These are phyloP conservation scores for Resseliella maxima DNA, from an alignment of 2,888 invertebrate genomes.

Conservation along the genomic window DNA sequence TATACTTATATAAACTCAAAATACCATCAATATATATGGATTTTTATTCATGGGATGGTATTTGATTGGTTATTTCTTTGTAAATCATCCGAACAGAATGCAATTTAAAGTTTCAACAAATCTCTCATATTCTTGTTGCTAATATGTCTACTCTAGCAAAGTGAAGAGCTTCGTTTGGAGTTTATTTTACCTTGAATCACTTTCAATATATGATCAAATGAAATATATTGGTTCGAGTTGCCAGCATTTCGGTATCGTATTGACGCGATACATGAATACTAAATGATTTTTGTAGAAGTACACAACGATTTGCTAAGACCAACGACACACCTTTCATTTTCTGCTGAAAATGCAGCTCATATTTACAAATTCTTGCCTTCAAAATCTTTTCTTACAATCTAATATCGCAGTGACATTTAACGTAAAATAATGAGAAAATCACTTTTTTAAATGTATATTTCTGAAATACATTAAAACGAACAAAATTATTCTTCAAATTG, in stretches of 20 bases:
- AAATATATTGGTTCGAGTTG: not conserved
- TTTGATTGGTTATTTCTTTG: conserved; percentile 26
- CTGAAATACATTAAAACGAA: too few species aligned
- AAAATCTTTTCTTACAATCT: too few species aligned
- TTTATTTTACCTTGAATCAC: conserved; percentile 46
- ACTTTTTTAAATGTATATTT: too few species aligned
- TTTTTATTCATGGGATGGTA: conserved; percentile 32
- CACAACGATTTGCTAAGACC: not conserved
- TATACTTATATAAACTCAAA: not conserved
- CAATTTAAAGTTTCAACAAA: conserved; percentile 33
- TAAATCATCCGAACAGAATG: not conserved
- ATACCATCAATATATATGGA: conserved; percentile 37
- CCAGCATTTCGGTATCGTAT: not conserved
- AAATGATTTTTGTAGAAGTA: not conserved
- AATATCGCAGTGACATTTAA: too few species aligned
- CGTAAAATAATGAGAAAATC: too few species aligned
- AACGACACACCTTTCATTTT: conserved; percentile 20
- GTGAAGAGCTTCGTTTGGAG: not conserved
- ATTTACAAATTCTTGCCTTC: too few species aligned
- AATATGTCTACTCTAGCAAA: not conserved
- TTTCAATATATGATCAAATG: not conserved
- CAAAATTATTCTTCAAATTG: too few species aligned
- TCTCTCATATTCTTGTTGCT: conserved; percentile 11
- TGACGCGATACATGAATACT: not conserved
- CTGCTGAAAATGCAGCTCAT: not conserved